Evolutionary conservation across 2,888 invertebrate species (phyloP).

Genomic region (Luffia ferchaultella): DNA sequence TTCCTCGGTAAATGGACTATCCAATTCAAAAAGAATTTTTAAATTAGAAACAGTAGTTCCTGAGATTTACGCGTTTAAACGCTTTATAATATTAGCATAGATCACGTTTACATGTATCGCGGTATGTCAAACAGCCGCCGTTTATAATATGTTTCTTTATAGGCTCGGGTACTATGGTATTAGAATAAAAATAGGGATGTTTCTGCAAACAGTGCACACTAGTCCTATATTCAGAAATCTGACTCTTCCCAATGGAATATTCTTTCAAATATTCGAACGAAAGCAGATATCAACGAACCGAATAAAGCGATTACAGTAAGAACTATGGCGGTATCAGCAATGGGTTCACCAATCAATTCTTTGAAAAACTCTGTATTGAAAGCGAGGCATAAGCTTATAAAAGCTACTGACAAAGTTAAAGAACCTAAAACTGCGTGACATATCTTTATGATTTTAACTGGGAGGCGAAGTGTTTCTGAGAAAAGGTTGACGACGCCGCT

Average conservation of each 20-base stretch:
- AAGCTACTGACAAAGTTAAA: slow-evolving; percentile 27
- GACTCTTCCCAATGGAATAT: slow-evolving; percentile 11
- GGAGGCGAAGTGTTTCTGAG: slow-evolving; percentile 12
- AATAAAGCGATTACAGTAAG: slow-evolving; percentile 26
- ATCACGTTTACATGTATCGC: too few species aligned
- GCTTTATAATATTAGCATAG: too few species aligned
- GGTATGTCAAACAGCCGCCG: too few species aligned
- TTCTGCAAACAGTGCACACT: too few species aligned
- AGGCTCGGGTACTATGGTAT: too few species aligned
- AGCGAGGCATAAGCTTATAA: slow-evolving; percentile 24
- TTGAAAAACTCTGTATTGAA: slow-evolving; percentile 19
- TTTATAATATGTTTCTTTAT: too few species aligned
- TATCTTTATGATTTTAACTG: slow-evolving; percentile 17
- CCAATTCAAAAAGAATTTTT: too few species aligned
- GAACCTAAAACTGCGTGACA: slow-evolving; percentile 24
- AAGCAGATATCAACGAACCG: slow-evolving; percentile 23
- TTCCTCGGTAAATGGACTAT: too few species aligned
- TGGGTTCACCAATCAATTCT: slow-evolving; percentile 11
- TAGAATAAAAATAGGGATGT: too few species aligned
- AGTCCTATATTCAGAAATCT: too few species aligned
- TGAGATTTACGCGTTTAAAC: too few species aligned
- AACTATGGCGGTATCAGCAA: slow-evolving; percentile 24
- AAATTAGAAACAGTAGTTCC: too few species aligned
- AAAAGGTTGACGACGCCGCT: slow-evolving; percentile 29
- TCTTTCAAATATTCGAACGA: slow-evolving; percentile 17